Evolutionary conservation across 1,140 invertebrate species (phyloP).

Genomic region (Drosophila lacertosa): DNA sequence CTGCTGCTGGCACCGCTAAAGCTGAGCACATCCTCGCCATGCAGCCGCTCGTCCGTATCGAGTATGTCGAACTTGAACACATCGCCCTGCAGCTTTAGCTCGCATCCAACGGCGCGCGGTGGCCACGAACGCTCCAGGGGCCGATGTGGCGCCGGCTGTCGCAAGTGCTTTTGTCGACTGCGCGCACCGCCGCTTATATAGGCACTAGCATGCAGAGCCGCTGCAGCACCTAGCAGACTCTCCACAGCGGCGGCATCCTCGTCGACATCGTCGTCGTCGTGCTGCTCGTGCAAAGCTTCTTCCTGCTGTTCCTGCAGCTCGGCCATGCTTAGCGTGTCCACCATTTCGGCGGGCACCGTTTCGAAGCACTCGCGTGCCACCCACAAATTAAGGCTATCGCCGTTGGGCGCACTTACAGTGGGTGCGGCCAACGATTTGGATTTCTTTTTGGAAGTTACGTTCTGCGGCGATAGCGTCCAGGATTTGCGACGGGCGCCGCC

Average conservation of each 20-base stretch:
- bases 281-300: conserved; percentile 44
- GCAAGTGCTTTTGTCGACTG: conserved; percentile 64
- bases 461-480: conserved; percentile 78
- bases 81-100: conserved; percentile 86
- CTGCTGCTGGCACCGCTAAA: conserved; percentile 48
- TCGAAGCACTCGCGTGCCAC: conserved; percentile 81
- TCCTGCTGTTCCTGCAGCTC: conserved; percentile 65
- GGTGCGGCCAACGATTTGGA: conserved; percentile 25
- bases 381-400: conserved; percentile 76
- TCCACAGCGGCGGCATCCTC: conserved; percentile 77
- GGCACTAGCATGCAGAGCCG: conserved; percentile 65
- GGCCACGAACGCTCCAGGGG: conserved; percentile 87
- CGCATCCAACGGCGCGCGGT: conserved; percentile 76
- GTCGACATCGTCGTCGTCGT: conserved; percentile 59
- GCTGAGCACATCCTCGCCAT: conserved; percentile 30
- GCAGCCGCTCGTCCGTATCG: conserved; percentile 87
- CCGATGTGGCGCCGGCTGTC: conserved; percentile 84
- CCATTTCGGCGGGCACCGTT: conserved; percentile 78
- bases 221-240: conserved; percentile 71
- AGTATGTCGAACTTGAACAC: conserved; percentile 90
- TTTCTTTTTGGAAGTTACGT: conserved; percentile 63
- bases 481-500: conserved; percentile 78
- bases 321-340: conserved; percentile 58
- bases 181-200: conserved; percentile 30
- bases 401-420: conserved; percentile 33